phyloP scores from a whole-genome alignment of 2,113 vertebrate species.

The Montifringilla adamsi region DNA sequence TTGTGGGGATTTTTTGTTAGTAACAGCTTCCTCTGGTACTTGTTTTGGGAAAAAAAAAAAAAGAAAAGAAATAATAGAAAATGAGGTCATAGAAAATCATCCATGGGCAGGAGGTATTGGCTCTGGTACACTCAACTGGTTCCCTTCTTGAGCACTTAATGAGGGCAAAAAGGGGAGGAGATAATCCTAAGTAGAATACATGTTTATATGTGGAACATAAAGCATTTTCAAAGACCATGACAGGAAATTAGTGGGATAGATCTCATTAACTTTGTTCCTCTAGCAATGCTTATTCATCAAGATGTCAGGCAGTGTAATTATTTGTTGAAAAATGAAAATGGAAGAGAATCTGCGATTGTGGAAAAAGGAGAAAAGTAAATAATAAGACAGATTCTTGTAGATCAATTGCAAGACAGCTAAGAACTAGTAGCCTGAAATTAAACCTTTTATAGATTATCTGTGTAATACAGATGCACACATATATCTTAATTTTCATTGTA shows the following conservation, averaged over 20 bases:
- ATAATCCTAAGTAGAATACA: background rate
- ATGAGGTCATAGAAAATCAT: rapidly evolving
- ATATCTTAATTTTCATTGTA: background rate
- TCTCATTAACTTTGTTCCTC: background rate
- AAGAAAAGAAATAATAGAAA: background rate
- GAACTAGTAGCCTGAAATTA: background rate
- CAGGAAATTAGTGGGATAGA: background rate
- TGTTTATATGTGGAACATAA: background rate
- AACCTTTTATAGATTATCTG: background rate
- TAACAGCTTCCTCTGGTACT: background rate
- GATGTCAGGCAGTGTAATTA: background rate
- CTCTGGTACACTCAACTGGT: background rate
- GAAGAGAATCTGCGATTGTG: background rate
- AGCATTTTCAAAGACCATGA: background rate
- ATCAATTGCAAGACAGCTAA: background rate
- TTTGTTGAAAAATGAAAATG: background rate
- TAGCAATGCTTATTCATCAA: background rate
- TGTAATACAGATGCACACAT: background rate
- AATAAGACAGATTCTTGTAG: background rate
- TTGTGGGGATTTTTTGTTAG: background rate
- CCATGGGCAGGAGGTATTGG: background rate
- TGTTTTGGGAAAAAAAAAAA: background rate
- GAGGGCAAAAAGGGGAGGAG: background rate
- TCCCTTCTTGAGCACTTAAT: background rate
- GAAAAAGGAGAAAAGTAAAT: background rate